Percentiles rank a stretch among this genome's conserved stretches.
Evolutionary conservation across 1,140 invertebrate genomes (phyloP).

Genomic region (Pissodes strobi): DNA sequence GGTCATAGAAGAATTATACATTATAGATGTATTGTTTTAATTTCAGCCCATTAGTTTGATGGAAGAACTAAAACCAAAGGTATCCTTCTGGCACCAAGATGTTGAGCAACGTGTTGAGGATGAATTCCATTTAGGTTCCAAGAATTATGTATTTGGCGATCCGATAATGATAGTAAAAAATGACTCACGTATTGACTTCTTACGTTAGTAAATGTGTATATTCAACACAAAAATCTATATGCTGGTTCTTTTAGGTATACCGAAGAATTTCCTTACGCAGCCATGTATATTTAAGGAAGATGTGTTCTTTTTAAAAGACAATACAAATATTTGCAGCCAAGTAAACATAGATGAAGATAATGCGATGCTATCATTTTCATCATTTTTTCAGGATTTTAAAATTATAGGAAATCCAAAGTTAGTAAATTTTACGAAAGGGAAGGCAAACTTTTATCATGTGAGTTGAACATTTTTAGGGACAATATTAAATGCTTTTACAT

Average conservation of each 20-base stretch:
- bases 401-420: conserved; percentile 31
- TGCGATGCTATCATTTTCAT: conserved; percentile 49
- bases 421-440: conserved; percentile 18
- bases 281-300: conserved; percentile 54
- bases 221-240: conserved; percentile 13
- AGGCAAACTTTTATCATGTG: conserved; percentile 8
- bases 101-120: not conserved
- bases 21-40: conserved; percentile 3
- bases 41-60: not conserved
- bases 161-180: conserved; percentile 32
- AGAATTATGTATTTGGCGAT: conserved; percentile 36
- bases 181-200: conserved; percentile 6
- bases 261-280: conserved; percentile 55
- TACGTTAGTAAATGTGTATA: conserved; percentile 18
- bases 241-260: conserved; percentile 52
- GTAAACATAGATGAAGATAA: conserved; percentile 53
- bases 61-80: not conserved
- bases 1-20: too few species aligned
- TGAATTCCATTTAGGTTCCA: not conserved
- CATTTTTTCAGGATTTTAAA: conserved; percentile 44
- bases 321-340: conserved; percentile 57
- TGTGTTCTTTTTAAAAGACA: conserved; percentile 57
- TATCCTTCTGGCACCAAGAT: not conserved
- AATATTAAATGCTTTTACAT: too few species aligned
- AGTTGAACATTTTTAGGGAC: too few species aligned